Conservation (phyloP, 2,113 vertebrate species). For the Lepus europaeus region DNA sequence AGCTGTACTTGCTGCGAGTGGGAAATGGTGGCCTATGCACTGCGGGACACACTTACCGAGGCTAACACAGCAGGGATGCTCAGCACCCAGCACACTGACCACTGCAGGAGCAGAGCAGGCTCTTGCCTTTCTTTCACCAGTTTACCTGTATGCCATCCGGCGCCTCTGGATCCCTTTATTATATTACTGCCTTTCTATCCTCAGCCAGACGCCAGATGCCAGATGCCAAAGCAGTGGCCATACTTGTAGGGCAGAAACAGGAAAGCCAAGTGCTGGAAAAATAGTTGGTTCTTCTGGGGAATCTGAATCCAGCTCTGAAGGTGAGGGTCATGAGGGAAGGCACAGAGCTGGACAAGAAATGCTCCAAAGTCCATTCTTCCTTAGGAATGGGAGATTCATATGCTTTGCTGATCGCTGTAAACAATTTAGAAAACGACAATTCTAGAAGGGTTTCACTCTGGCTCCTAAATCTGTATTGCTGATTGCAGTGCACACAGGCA, state of each 20-base stretch:
- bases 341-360: not conserved
- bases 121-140: not conserved
- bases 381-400: not conserved
- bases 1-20: not conserved
- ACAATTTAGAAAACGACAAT: not conserved
- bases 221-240: not conserved
- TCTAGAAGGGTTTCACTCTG: not conserved
- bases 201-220: not conserved
- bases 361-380: not conserved
- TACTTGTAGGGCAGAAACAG: not conserved
- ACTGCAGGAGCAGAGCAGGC: not conserved
- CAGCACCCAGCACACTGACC: not conserved
- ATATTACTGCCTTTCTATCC: not conserved
- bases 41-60: not conserved
- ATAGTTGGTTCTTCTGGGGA: slow-evolving; percentile 1
- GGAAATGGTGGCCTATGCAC: not conserved
- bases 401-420: not conserved
- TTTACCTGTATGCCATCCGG: not conserved
- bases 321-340: not conserved
- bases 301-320: not conserved
- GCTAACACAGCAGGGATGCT: not conserved
- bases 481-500: not conserved
- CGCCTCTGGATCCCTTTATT: not conserved
- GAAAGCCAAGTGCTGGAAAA: not conserved
- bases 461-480: not conserved